Conservation (phyloP, 1,140 invertebrate genomes). For the Trialeurodes vaporariorum region DNA sequence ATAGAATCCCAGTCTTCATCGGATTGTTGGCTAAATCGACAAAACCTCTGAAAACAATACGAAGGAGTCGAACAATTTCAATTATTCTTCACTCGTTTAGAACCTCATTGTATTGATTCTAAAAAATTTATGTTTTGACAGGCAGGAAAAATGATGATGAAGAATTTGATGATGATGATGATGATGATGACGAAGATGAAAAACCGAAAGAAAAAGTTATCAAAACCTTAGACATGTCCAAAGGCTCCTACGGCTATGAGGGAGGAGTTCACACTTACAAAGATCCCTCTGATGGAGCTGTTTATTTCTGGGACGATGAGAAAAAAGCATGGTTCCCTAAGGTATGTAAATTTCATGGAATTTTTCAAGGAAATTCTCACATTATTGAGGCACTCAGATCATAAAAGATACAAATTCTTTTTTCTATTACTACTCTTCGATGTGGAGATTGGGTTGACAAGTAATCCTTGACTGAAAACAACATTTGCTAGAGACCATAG, state of each 20-base stretch:
- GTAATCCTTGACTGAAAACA: too few relatives aligned
- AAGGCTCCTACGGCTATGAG: slow-evolving; percentile 52
- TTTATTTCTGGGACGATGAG: slow-evolving; percentile 80
- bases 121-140: slow-evolving; percentile 14
- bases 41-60: slow-evolving; percentile 9
- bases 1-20: slow-evolving; percentile 21
- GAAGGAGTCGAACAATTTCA: too few relatives aligned
- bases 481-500: too few relatives aligned
- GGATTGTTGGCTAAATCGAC: slow-evolving; percentile 7
- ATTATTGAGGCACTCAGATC: too few relatives aligned
- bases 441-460: too few relatives aligned
- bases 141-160: slow-evolving; percentile 30
- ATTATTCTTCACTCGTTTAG: neutral
- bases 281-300: slow-evolving; percentile 71
- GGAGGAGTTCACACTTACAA: slow-evolving; percentile 67
- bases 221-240: slow-evolving; percentile 33
- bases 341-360: too few relatives aligned
- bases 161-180: slow-evolving; percentile 31
- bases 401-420: too few relatives aligned
- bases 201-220: slow-evolving; percentile 28
- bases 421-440: too few relatives aligned
- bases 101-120: neutral
- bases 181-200: slow-evolving; percentile 23
- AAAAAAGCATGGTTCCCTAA: slow-evolving; percentile 95
- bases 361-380: too few relatives aligned